Percentiles rank a stretch among this genome's conserved stretches.
Evolutionary conservation across 2,888 invertebrate species (phyloP).

Genomic region (Polietes domitor): DNA sequence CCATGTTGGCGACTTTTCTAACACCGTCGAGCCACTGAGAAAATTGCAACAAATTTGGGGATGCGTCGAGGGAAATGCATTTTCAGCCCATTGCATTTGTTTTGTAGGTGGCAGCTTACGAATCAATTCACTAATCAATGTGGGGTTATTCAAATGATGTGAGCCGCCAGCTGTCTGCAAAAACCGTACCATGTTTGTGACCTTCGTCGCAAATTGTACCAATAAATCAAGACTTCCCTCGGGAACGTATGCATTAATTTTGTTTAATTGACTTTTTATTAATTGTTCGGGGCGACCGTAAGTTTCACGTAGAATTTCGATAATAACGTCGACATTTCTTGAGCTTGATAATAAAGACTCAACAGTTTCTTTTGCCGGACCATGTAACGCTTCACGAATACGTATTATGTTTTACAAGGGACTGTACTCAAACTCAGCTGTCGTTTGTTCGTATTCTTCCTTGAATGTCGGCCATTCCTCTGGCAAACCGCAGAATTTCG

Average conservation of each 20-base stretch:
- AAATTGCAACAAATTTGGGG: slow-evolving; percentile 7
- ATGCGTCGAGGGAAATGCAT: background rate
- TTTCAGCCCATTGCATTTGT: slow-evolving; percentile 11
- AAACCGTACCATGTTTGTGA: slow-evolving; percentile 10
- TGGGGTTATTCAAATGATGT: background rate
- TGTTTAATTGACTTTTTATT: slow-evolving; percentile 38
- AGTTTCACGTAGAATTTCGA: background rate
- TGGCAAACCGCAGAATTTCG: slow-evolving; percentile 34
- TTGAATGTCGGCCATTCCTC: slow-evolving; percentile 25
- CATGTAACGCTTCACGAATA: slow-evolving; percentile 6
- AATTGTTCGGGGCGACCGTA: slow-evolving; percentile 21
- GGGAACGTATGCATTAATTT: slow-evolving; percentile 33
- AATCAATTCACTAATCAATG: background rate
- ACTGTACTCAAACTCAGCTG: slow-evolving; percentile 22
- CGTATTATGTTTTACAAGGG: slow-evolving; percentile 32
- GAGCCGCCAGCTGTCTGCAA: background rate
- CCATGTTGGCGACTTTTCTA: slow-evolving; percentile 3
- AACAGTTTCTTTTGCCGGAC: slow-evolving; percentile 11
- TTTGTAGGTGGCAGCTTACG: background rate
- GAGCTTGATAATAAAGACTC: slow-evolving; percentile 35
- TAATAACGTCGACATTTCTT: background rate
- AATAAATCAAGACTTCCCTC: slow-evolving; percentile 13
- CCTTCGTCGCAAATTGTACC: background rate
- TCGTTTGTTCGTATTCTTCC: background rate
- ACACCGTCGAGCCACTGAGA: slow-evolving; percentile 28